Conservation (phyloP, 2,113 vertebrate species). For the Porphyrio hochstetteri region DNA sequence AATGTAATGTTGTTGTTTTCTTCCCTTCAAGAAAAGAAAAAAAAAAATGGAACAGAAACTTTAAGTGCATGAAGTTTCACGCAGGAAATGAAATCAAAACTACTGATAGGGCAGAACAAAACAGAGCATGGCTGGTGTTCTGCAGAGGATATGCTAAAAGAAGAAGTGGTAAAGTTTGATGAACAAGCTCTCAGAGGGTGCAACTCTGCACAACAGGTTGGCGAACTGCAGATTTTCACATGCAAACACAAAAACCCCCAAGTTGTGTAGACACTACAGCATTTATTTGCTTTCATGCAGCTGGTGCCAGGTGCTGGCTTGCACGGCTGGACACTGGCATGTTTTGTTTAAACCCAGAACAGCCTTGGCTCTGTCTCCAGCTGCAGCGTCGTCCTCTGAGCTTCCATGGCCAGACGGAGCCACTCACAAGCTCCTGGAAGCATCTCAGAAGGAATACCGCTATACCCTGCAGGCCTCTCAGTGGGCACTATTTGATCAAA, state of each 20-base stretch:
- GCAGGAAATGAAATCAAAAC: conserved; percentile 51
- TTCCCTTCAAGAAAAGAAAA: not conserved
- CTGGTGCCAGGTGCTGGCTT: conserved; percentile 43
- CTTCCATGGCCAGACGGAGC: not conserved
- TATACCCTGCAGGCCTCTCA: not conserved
- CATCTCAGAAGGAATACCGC: not conserved
- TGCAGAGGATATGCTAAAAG: conserved; percentile 1
- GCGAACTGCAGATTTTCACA: not conserved
- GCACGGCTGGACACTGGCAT: not conserved
- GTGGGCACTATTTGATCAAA: not conserved
- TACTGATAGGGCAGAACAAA: not conserved
- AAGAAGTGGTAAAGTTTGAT: conserved; percentile 9
- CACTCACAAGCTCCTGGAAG: not conserved
- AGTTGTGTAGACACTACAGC: not conserved
- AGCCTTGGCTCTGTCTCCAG: not conserved
- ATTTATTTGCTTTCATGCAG: conserved; percentile 16
- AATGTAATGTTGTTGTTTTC: conserved; percentile 17
- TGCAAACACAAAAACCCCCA: not conserved
- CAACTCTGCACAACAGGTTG: not conserved
- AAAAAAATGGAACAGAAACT: conserved; percentile 20
- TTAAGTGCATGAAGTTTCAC: not conserved
- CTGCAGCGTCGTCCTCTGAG: not conserved
- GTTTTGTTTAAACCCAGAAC: conserved; percentile 25
- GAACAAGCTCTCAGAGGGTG: not conserved
- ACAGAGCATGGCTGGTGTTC: not conserved